Percentiles rank a stretch among this genome's conserved stretches.
phyloP scores from a whole-genome alignment of 2,113 vertebrate genomes.

The Edolisoma coerulescens region DNA sequence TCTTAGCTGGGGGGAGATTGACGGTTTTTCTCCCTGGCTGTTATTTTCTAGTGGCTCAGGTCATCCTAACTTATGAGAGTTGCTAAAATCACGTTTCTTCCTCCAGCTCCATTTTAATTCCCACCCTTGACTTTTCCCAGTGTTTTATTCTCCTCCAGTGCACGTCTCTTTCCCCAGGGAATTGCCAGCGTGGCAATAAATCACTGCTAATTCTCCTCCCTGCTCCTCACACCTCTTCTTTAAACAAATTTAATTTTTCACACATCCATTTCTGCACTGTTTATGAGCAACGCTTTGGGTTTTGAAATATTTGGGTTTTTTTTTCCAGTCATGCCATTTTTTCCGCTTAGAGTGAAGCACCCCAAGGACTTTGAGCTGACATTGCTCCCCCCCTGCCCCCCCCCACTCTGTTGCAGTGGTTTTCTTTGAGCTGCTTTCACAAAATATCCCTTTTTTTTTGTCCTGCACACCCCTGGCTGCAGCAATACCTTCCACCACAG shows the following conservation, averaged over 20 bases:
- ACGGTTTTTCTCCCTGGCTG: background rate
- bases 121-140: slow-evolving; percentile 28
- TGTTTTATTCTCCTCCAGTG: slow-evolving; percentile 34
- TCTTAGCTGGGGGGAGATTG: background rate
- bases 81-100: slow-evolving; percentile 32
- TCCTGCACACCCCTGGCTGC: background rate
- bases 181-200: slow-evolving; percentile 28
- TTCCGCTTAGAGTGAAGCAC: background rate
- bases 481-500: background rate
- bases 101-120: slow-evolving; percentile 23
- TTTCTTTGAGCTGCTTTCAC: background rate
- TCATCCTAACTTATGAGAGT: slow-evolving; percentile 33
- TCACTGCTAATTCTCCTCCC: slow-evolving; percentile 42
- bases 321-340: background rate
- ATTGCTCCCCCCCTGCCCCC: background rate
- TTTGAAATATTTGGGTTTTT: background rate
- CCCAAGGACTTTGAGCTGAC: background rate
- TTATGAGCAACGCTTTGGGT: background rate
- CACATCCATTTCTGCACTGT: background rate
- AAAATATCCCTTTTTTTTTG: background rate
- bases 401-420: background rate
- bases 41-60: slow-evolving; percentile 41
- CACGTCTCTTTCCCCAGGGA: slow-evolving; percentile 14
- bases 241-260: slow-evolving; percentile 39
- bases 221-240: slow-evolving; percentile 36